Percentiles rank a stretch among this genome's conserved stretches.
These are phyloP conservation scores for Garrulus glandarius DNA, from an alignment of 2,797 vertebrate genomes.

Conservation along the genomic window DNA sequence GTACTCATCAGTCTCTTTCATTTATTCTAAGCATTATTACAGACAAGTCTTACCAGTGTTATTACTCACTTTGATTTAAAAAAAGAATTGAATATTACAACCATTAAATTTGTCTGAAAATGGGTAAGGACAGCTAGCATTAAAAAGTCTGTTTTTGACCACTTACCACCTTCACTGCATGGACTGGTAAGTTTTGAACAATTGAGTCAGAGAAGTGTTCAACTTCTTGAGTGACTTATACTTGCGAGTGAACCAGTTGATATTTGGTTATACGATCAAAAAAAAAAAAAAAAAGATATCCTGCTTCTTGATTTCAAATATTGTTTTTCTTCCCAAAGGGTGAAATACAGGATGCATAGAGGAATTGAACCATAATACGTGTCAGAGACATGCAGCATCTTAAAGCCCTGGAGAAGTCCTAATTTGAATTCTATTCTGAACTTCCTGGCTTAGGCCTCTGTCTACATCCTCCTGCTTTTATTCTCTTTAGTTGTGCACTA, in stretches of 20 bases:
- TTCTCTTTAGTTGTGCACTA: slow-evolving; percentile 37
- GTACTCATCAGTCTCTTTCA: neutral
- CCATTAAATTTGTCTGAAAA: neutral
- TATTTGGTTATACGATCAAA: neutral
- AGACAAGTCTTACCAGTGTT: neutral
- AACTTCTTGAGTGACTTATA: neutral
- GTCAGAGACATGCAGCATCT: neutral
- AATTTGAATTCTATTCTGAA: slow-evolving; percentile 34
- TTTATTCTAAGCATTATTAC: neutral
- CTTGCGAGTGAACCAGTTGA: neutral
- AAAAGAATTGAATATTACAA: neutral
- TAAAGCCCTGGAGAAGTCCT: neutral
- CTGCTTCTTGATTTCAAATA: neutral
- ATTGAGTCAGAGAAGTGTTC: neutral
- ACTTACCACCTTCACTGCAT: neutral
- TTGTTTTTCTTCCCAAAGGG: neutral
- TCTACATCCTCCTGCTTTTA: slow-evolving; percentile 10
- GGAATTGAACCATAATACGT: neutral
- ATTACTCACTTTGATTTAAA: neutral
- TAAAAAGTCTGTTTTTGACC: neutral
- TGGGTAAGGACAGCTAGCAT: neutral
- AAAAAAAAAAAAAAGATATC: neutral
- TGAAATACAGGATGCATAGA: neutral
- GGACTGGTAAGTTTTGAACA: neutral
- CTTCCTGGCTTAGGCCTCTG: neutral